Conservation (phyloP, 1,140 invertebrate genomes). For the Sinella curviseta region DNA sequence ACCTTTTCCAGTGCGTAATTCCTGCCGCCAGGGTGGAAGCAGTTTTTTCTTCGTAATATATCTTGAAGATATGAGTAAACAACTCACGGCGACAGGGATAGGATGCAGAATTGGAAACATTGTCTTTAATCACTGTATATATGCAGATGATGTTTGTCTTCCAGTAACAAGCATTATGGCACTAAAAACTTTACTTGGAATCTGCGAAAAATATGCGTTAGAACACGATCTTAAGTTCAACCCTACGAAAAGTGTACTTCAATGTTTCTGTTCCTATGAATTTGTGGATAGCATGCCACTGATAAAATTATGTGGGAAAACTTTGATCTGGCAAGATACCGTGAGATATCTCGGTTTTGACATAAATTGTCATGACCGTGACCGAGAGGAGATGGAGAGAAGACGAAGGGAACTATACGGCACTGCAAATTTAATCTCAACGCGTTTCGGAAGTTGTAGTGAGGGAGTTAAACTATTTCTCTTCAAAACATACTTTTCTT, state of each 20-base stretch:
- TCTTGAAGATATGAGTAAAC: not conserved
- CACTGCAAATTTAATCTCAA: no score
- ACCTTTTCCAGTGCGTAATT: not conserved
- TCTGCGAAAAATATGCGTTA: not conserved
- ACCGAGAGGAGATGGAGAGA: no score
- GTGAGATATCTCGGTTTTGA: no score
- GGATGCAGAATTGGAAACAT: not conserved
- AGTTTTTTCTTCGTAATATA: conserved; percentile 5
- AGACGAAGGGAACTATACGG: no score
- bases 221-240: not conserved
- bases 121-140: conserved; percentile 1
- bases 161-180: not conserved
- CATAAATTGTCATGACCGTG: no score
- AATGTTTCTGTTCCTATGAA: not conserved
- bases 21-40: not conserved
- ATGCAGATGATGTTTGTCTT: conserved; percentile 7
- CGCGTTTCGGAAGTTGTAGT: no score
- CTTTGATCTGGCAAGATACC: no score
- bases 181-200: not conserved
- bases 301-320: no score
- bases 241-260: not conserved
- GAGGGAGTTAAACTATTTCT: no score
- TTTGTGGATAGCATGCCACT: no score
- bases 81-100: not conserved
- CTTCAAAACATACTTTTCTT: no score